These are phyloP conservation scores for Eueremaeus valkanovi DNA, from an alignment of 2,888 invertebrate genomes.

Conservation along the genomic window DNA sequence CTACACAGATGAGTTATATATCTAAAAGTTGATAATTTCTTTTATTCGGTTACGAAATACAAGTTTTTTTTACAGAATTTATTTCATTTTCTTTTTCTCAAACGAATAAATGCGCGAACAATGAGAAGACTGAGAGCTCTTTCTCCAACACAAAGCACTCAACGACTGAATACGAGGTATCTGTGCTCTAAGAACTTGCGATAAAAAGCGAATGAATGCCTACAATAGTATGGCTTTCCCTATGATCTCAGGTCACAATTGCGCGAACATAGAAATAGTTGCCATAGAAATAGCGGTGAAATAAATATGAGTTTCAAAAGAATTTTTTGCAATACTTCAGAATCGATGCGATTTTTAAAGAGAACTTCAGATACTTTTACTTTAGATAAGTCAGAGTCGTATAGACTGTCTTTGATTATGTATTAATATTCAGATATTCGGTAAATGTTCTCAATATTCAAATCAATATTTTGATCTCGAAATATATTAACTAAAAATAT, in stretches of 20 bases:
- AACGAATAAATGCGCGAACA: not conserved
- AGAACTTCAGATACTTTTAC: too few species aligned
- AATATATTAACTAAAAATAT: too few species aligned
- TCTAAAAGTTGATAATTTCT: too few species aligned
- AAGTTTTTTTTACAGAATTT: not conserved
- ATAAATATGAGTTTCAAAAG: not conserved
- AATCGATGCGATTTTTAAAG: too few species aligned
- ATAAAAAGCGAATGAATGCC: not conserved
- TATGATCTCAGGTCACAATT: slow-evolving; percentile 27
- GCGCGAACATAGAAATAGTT: slow-evolving; percentile 14
- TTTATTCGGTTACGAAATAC: not conserved
- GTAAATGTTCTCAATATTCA: too few species aligned
- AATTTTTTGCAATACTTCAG: too few species aligned
- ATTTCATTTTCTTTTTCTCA: not conserved
- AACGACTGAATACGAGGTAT: too few species aligned
- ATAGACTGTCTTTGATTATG: too few species aligned
- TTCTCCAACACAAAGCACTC: not conserved
- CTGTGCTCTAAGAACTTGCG: slow-evolving; percentile 14
- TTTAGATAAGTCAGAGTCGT: too few species aligned
- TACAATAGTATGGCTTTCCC: not conserved
- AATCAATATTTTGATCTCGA: too few species aligned
- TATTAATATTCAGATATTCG: too few species aligned
- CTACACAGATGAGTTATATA: too few species aligned
- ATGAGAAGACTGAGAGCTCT: not conserved
- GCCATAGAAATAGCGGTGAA: slow-evolving; percentile 3